phyloP scores from a whole-genome alignment of 2,888 invertebrate genomes.

The Ephialtes manifestator region DNA sequence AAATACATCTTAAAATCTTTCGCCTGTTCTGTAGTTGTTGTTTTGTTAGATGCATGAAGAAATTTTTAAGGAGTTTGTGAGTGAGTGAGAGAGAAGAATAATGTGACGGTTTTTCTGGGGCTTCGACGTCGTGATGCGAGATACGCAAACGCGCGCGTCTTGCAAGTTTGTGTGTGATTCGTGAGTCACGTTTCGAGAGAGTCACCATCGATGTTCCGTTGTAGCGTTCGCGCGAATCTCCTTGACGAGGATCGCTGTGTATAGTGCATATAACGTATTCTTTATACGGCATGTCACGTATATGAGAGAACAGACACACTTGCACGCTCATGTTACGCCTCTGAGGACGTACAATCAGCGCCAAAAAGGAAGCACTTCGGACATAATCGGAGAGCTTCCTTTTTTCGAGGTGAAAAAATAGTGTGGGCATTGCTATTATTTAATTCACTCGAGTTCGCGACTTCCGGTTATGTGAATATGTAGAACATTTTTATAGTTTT shows the following conservation, averaged over 20 bases:
- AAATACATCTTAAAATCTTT: not conserved
- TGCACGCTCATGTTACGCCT: not conserved
- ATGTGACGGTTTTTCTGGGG: conserved; percentile 13
- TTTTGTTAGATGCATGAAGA: conserved; percentile 7
- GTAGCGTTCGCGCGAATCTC: conserved; percentile 45
- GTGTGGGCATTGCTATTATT: too few relatives aligned
- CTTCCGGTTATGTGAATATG: too few relatives aligned
- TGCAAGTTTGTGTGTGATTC: conserved; percentile 34
- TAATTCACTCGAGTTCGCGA: too few relatives aligned
- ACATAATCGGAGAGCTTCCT: not conserved
- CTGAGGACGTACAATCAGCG: conserved; percentile 30
- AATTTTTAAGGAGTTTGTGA: not conserved
- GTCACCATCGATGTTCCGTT: conserved; percentile 45
- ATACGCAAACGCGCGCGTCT: conserved; percentile 37
- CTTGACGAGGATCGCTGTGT: conserved; percentile 40
- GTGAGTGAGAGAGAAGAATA: not conserved
- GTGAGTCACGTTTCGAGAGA: conserved; percentile 62
- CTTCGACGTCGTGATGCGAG: not conserved
- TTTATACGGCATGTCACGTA: not conserved
- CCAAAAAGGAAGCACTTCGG: conserved; percentile 28
- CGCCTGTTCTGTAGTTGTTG: not conserved
- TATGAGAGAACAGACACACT: not conserved
- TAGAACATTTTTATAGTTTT: too few relatives aligned
- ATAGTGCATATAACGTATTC: not conserved
- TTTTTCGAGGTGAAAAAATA: not conserved